Evolutionary conservation across 2,113 vertebrate genomes (phyloP).

Genomic region (Ascaphus truei): DNA sequence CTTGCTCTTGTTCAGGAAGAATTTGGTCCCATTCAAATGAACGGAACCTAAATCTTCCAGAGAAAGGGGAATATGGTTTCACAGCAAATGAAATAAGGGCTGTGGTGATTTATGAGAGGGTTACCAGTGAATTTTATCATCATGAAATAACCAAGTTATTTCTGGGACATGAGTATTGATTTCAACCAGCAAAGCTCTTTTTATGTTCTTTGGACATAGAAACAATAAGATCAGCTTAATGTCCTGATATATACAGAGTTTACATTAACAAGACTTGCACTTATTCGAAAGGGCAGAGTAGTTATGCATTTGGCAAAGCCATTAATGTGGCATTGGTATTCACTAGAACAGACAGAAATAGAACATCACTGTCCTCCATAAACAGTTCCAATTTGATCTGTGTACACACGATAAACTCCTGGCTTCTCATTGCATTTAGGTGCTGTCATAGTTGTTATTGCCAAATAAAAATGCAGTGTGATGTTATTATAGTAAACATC

Average conservation of each 20-base stretch:
- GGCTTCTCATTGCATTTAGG: constrained; percentile 65
- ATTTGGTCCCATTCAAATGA: no score
- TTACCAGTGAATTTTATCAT: no score
- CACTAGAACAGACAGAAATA: constrained; percentile 66
- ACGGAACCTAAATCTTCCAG: no score
- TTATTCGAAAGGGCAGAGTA: constrained; percentile 61
- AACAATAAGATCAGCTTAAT: constrained; percentile 55
- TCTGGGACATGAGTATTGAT: no score
- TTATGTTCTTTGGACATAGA: no score
- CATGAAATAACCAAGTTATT: no score
- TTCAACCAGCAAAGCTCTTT: no score
- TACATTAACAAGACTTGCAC: constrained; percentile 57
- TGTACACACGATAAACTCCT: constrained; percentile 71
- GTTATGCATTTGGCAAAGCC: constrained; percentile 58
- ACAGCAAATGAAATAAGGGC: no score
- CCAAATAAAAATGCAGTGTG: constrained; percentile 72
- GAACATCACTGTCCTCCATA: constrained; percentile 61
- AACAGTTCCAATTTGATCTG: constrained; percentile 67
- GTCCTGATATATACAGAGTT: constrained; percentile 49
- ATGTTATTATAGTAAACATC: constrained; percentile 92
- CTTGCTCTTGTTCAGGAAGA: no score
- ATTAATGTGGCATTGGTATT: constrained; percentile 59
- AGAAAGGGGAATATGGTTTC: no score
- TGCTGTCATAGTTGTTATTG: constrained; percentile 71
- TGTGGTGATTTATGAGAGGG: no score